Conservation (phyloP, 1,140 invertebrate species). For the Drosophila kurseongensis region DNA sequence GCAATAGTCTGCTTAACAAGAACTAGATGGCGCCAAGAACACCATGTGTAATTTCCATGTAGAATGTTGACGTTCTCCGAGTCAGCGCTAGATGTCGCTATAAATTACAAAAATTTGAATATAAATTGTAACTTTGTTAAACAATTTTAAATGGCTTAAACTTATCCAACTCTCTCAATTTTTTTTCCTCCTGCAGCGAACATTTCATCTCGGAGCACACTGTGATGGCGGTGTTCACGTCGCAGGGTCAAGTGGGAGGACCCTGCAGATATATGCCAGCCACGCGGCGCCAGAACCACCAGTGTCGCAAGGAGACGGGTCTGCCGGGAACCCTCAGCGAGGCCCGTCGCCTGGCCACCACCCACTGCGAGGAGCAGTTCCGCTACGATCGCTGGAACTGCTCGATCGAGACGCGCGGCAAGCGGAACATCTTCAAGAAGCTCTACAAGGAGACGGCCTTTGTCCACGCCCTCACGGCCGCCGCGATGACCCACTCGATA, state of each 20-base stretch:
- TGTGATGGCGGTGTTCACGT: conserved; percentile 82
- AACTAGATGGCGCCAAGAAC: not conserved
- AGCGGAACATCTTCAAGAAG: conserved; percentile 86
- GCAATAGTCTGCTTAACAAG: not conserved
- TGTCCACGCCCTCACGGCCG: conserved; percentile 90
- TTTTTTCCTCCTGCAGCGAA: conserved; percentile 50
- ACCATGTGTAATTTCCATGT: not conserved
- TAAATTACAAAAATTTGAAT: too few species aligned
- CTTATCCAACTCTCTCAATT: not conserved
- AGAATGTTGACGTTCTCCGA: not conserved
- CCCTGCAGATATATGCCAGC: conserved; percentile 81
- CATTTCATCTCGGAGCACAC: conserved; percentile 82
- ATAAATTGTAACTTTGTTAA: not conserved
- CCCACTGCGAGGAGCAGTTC: conserved; percentile 86
- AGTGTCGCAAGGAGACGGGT: conserved; percentile 86
- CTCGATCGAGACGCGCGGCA: conserved; percentile 85
- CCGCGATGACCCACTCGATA: conserved; percentile 90
- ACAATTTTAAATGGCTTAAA: too few species aligned
- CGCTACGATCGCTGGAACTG: conserved; percentile 88
- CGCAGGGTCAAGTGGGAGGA: conserved; percentile 77
- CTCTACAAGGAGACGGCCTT: conserved; percentile 91
- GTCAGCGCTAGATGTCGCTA: not conserved
- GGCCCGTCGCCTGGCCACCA: conserved; percentile 86
- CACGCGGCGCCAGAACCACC: conserved; percentile 84
- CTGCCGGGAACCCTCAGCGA: conserved; percentile 85